Base-by-base conservation (phyloP, 2,797 vertebrate species). In the Pipistrellus nathusii region DNA sequence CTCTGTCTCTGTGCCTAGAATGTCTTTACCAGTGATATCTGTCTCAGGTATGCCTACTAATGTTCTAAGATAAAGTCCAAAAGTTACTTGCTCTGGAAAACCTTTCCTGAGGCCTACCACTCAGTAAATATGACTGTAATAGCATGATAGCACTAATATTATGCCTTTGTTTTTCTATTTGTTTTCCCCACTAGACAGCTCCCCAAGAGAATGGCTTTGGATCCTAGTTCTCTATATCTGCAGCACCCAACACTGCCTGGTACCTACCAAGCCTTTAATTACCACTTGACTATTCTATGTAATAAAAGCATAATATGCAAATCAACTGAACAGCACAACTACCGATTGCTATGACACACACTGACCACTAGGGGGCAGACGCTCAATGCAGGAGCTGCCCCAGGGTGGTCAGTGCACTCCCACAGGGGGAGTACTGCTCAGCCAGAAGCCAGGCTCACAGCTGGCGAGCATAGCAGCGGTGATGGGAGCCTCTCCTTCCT, bases 41-140 rank as follows among this genome's bases (percentile, higher is more conserved):
- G 11, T 64, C 82, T 85, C 86, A 91, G 87, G 84, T 72, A 75
- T 71, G 55, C 55, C 53, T 90, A 69, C 17, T 86, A 55, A 35
- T 0, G 27, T 90, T 90, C 62, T 81, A 73, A 92, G 93, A 76
- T 53, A 64, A 93, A 94, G 76, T 85, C 90, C 73, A 77, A 66
- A 83, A 78, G 21, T 85, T 46, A 51, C 46, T 32, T 48, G 46
- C 81, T 59, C 32, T 64, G 57, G 81, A 62, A 85, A 95, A 82
- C 25, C 38, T 59, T 89, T 59, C 48, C 76, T 69, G 66, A 86
- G 11, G 4, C 48, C 84, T 18, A 59, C 11, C 53, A 48, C 51
- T 93, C 35, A 89, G n/a, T 51, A n/a, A 88, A 69, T 57, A 59
- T 62, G 30, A 59, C 59, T 27, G 2, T 66, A 51, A 57, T 57